Conservation (phyloP, 2,888 invertebrate species). For the Crossocerus cetratus region DNA sequence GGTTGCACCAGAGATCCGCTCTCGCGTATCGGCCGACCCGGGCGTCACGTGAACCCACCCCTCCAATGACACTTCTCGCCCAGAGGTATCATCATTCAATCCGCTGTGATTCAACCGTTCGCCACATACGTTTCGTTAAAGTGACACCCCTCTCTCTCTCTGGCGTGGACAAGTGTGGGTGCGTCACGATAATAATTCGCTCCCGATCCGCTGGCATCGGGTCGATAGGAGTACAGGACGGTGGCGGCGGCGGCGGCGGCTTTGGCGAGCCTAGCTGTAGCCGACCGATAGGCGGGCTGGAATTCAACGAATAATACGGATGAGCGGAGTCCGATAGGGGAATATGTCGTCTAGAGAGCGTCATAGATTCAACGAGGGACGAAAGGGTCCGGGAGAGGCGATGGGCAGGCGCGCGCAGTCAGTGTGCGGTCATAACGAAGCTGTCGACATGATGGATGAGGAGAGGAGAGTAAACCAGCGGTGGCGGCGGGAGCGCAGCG, state of each 20-base stretch:
- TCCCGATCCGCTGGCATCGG: not conserved
- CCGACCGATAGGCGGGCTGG: not conserved
- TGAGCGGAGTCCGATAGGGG: conserved; percentile 26
- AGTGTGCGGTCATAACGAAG: conserved; percentile 74
- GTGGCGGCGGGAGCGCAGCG: too few species aligned
- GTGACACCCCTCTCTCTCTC: conserved; percentile 28
- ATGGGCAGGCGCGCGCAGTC: conserved; percentile 57
- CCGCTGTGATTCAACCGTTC: conserved; percentile 50
- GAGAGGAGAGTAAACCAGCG: conserved; percentile 26
- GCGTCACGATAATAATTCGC: conserved; percentile 42
- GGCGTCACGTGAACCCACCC: conserved; percentile 47
- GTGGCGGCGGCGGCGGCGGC: too few species aligned
- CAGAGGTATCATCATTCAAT: conserved; percentile 52
- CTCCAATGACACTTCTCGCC: conserved; percentile 37
- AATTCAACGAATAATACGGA: not conserved
- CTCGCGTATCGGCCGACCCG: conserved; percentile 28
- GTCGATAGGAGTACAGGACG: not conserved
- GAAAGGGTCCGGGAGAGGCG: conserved; percentile 66
- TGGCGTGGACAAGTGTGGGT: too few species aligned
- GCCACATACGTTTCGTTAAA: conserved; percentile 52
- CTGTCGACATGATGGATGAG: conserved; percentile 74
- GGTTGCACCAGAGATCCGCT: conserved; percentile 43
- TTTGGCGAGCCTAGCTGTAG: too few species aligned
- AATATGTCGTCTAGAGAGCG: conserved; percentile 43
- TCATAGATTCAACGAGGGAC: conserved; percentile 63